phyloP scores from a whole-genome alignment of 2,888 invertebrate genomes.

The Drosophila flavopinicola region DNA sequence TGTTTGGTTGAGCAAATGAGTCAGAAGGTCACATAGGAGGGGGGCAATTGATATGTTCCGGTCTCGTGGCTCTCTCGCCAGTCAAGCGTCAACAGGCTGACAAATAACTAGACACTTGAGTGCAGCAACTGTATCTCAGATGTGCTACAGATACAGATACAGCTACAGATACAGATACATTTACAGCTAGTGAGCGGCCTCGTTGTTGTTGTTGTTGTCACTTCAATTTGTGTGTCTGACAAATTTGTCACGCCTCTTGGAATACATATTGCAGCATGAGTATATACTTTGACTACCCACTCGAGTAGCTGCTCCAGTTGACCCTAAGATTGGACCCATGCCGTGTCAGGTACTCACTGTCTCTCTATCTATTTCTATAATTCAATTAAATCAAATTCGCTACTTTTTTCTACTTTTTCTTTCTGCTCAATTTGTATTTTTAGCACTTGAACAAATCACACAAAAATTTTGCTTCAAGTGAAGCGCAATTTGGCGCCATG shows the following conservation, averaged over 20 bases:
- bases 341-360: slow-evolving; percentile 51
- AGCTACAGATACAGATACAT: slow-evolving; percentile 14
- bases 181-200: slow-evolving; percentile 22
- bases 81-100: slow-evolving; percentile 66
- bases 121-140: slow-evolving; percentile 31
- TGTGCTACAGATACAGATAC: slow-evolving; percentile 33
- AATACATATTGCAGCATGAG: slow-evolving; percentile 17
- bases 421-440: slow-evolving; percentile 44
- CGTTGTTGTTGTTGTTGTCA: slow-evolving; percentile 15
- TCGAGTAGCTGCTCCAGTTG: slow-evolving; percentile 24
- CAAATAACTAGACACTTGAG: slow-evolving; percentile 49
- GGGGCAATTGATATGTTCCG: slow-evolving; percentile 74
- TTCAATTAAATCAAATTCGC: slow-evolving; percentile 64
- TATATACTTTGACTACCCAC: slow-evolving; percentile 5
- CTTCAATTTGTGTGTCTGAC: slow-evolving; percentile 53
- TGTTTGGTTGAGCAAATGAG: slow-evolving; percentile 50
- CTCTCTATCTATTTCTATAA: slow-evolving; percentile 34
- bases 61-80: slow-evolving; percentile 62
- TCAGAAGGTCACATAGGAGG: slow-evolving; percentile 56
- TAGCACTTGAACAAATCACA: slow-evolving; percentile 48
- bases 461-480: slow-evolving; percentile 51
- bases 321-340: slow-evolving; percentile 34
- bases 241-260: slow-evolving; percentile 58
- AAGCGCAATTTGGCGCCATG: slow-evolving; percentile 61
- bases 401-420: slow-evolving; percentile 10